Evolutionary conservation across 2,888 invertebrate species (phyloP).

Genomic region (Thecophora atra): DNA sequence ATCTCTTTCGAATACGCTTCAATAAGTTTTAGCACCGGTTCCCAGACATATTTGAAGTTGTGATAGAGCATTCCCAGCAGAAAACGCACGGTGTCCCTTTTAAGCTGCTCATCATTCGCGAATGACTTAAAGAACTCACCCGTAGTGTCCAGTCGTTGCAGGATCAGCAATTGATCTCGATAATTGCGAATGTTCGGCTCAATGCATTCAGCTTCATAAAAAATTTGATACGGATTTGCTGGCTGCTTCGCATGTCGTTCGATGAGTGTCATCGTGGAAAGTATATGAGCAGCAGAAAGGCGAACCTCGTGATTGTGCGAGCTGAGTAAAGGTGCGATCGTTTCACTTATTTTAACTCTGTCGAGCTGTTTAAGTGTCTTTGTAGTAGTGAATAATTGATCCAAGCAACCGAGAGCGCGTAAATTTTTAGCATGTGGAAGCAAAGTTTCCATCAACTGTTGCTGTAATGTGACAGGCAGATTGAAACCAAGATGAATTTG

Average conservation of each 20-base stretch:
- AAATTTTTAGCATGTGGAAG: constrained; percentile 53
- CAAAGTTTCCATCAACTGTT: constrained; percentile 32
- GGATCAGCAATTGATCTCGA: constrained; percentile 76
- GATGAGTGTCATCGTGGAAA: constrained; percentile 67
- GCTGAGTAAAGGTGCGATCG: constrained; percentile 72
- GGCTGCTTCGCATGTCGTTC: constrained; percentile 19
- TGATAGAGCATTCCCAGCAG: constrained; percentile 84
- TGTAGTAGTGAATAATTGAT: constrained; percentile 61
- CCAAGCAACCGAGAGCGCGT: constrained; percentile 56
- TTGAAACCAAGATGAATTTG: constrained; percentile 68
- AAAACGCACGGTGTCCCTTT: constrained; percentile 77
- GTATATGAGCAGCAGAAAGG: constrained; percentile 77
- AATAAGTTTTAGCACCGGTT: constrained; percentile 80
- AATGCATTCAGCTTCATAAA: constrained; percentile 77
- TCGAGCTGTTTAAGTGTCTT: constrained; percentile 53
- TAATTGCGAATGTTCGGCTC: constrained; percentile 80
- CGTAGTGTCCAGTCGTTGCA: constrained; percentile 78
- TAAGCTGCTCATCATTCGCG: constrained; percentile 63
- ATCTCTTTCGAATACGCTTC: constrained; percentile 76
- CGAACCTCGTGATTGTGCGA: constrained; percentile 78
- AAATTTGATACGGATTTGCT: constrained; percentile 71
- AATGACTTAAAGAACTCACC: constrained; percentile 69
- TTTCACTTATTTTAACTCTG: constrained; percentile 49
- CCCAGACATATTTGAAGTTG: constrained; percentile 91
- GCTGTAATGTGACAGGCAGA: constrained; percentile 38